Conservation (phyloP, 2,113 vertebrate genomes). For the Tragelaphus buxtoni region DNA sequence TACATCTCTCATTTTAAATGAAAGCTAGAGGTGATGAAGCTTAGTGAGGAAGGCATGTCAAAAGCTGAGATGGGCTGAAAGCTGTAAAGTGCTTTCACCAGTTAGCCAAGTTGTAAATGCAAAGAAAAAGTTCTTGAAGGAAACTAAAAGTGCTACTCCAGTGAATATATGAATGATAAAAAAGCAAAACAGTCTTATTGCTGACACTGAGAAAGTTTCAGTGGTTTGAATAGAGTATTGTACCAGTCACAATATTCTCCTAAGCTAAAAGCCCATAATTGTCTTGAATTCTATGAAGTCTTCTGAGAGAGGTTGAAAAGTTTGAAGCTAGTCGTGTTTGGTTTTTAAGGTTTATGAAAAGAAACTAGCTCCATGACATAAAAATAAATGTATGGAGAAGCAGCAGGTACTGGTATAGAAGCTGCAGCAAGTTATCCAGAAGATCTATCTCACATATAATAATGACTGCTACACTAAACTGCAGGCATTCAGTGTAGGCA, state of each 20-base stretch:
- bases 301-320: background rate
- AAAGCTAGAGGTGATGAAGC: background rate
- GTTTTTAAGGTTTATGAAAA: background rate
- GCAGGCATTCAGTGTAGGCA: background rate
- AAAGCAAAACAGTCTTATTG: background rate
- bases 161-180: background rate
- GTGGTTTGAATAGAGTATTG: background rate
- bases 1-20: background rate
- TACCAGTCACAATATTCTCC: background rate
- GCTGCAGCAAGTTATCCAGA: background rate
- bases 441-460: background rate
- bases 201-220: background rate
- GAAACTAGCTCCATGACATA: background rate
- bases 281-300: background rate
- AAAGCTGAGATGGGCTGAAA: background rate
- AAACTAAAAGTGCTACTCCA: background rate
- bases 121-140: background rate
- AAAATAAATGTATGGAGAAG: background rate
- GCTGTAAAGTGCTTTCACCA: background rate
- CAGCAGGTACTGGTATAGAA: background rate
- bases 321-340: background rate
- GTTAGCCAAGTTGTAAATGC: background rate
- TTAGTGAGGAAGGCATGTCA: background rate
- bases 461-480: background rate
- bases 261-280: background rate